Conservation (phyloP, 2,888 invertebrate species). For the Pseudeuparius sepicola region DNA sequence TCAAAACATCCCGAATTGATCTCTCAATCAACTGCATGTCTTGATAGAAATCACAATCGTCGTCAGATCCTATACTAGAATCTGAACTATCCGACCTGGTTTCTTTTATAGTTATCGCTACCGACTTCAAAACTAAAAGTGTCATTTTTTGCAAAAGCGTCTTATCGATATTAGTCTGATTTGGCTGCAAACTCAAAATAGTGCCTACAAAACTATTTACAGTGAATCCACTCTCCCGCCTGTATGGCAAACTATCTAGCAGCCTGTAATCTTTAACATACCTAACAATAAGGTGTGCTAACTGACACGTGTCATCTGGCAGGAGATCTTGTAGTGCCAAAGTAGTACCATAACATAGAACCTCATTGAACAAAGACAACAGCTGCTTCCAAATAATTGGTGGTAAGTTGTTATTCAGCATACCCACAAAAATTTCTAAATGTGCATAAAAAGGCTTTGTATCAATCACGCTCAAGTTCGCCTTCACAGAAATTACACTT, state of each 20-base stretch:
- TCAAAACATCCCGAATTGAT: slow-evolving; percentile 72
- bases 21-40: slow-evolving; percentile 83
- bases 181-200: slow-evolving; percentile 32
- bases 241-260: slow-evolving; percentile 44
- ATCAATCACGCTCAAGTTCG: slow-evolving; percentile 80
- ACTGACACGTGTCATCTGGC: slow-evolving; percentile 78
- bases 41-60: slow-evolving; percentile 76
- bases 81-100: slow-evolving; percentile 76
- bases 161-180: slow-evolving; percentile 49
- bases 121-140: slow-evolving; percentile 76
- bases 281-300: slow-evolving; percentile 77
- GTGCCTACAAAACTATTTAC: slow-evolving; percentile 39
- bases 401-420: slow-evolving; percentile 59
- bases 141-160: slow-evolving; percentile 79
- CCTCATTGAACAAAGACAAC: slow-evolving; percentile 78
- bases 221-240: slow-evolving; percentile 35
- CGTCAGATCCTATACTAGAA: slow-evolving; percentile 73
- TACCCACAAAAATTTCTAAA: slow-evolving; percentile 67
- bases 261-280: slow-evolving; percentile 78
- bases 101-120: slow-evolving; percentile 83
- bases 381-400: slow-evolving; percentile 78
- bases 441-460: slow-evolving; percentile 83
- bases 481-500: slow-evolving; percentile 81
- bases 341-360: slow-evolving; percentile 84
- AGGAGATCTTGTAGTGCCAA: slow-evolving; percentile 78